phyloP scores from a whole-genome alignment of 2,888 invertebrate genomes.

The Leptinotarsa tumamoca region DNA sequence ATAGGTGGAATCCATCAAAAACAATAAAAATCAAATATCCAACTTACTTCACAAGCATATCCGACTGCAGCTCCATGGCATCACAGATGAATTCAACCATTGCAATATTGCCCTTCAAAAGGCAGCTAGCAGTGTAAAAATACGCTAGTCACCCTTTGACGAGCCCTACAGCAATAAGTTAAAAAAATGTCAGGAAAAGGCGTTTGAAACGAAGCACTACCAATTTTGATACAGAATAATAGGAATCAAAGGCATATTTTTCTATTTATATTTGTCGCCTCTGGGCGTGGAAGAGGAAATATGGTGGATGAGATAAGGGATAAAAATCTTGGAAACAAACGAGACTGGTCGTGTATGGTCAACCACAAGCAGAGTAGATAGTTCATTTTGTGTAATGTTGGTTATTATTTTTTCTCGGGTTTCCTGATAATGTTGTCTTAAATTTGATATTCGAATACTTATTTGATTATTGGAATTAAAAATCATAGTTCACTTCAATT shows the following conservation, averaged over 20 bases:
- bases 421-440: too few relatives aligned
- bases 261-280: conserved; percentile 43
- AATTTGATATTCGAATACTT: too few relatives aligned
- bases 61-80: not conserved
- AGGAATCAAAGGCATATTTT: conserved; percentile 29
- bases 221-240: conserved; percentile 26
- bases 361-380: conserved; percentile 28
- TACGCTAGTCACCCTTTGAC: conserved; percentile 68
- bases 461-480: too few relatives aligned
- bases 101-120: conserved; percentile 69
- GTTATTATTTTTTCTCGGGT: not conserved
- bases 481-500: too few relatives aligned
- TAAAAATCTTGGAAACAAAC: conserved; percentile 37
- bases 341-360: conserved; percentile 25
- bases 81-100: conserved; percentile 46
- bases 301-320: conserved; percentile 45
- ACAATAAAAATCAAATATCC: too few relatives aligned
- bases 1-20: too few relatives aligned
- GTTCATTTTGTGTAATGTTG: not conserved
- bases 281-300: conserved; percentile 47
- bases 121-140: conserved; percentile 67
- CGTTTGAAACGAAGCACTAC: not conserved
- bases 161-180: conserved; percentile 65
- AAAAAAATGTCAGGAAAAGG: not conserved
- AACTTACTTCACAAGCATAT: not conserved